Evolutionary conservation across 2,113 vertebrate genomes (phyloP).

Genomic region (Pelobates fuscus): DNA sequence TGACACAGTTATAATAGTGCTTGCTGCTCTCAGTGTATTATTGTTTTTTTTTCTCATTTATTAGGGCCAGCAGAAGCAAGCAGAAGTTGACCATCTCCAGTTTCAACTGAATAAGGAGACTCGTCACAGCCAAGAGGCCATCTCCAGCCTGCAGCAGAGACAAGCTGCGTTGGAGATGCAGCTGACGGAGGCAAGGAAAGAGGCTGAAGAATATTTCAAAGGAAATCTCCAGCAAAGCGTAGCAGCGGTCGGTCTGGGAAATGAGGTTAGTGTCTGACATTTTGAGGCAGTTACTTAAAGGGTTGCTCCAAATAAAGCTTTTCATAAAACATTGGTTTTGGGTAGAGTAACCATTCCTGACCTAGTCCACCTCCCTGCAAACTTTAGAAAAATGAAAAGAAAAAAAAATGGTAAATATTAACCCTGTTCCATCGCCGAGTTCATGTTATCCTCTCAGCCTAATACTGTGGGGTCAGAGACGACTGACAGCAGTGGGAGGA

Average conservation of each 20-base stretch:
- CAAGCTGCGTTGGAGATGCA: conserved; percentile 59
- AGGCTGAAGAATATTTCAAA: conserved; percentile 55
- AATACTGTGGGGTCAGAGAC: too few relatives aligned
- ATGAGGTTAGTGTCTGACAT: conserved; percentile 58
- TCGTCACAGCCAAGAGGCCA: conserved; percentile 58
- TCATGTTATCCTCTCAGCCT: too few relatives aligned
- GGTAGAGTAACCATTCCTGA: too few relatives aligned
- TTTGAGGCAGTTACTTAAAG: too few relatives aligned
- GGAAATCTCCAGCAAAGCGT: conserved; percentile 48
- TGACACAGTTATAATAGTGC: not conserved
- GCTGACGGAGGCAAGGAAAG: conserved; percentile 46
- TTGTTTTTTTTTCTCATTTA: not conserved
- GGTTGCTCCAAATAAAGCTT: too few relatives aligned
- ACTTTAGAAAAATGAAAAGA: too few relatives aligned
- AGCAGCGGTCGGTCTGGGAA: conserved; percentile 50
- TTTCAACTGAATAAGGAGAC: conserved; percentile 57
- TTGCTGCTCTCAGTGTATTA: not conserved
- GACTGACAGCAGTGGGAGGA: too few relatives aligned
- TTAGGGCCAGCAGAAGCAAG: conserved; percentile 58
- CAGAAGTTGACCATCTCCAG: conserved; percentile 51
- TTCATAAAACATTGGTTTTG: too few relatives aligned
- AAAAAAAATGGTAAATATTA: too few relatives aligned
- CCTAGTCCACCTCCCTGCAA: too few relatives aligned
- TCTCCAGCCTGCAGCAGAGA: conserved; percentile 58
- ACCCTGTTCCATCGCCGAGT: too few relatives aligned